Evolutionary conservation across 2,888 invertebrate species (phyloP).

Genomic region (Coleophora flavipennella): DNA sequence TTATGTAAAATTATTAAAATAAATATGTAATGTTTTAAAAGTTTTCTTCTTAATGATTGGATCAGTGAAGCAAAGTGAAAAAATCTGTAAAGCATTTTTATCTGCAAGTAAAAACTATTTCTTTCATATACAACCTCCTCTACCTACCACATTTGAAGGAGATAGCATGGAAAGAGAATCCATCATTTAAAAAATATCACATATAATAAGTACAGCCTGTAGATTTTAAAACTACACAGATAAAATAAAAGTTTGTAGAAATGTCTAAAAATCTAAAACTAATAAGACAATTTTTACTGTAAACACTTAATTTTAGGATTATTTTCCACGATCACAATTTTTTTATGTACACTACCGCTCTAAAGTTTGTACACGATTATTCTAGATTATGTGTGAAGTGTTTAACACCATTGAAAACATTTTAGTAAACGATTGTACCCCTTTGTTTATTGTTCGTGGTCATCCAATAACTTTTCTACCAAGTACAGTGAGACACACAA

Average conservation of each 20-base stretch:
- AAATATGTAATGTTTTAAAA: not conserved
- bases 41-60: too few relatives aligned
- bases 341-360: too few relatives aligned
- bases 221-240: conserved; percentile 24
- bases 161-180: conserved; percentile 71
- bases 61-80: conserved; percentile 16
- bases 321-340: not conserved
- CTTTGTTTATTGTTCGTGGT: too few relatives aligned
- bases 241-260: conserved; percentile 17
- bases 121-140: conserved; percentile 68
- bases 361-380: too few relatives aligned
- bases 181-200: conserved; percentile 50
- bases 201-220: conserved; percentile 13
- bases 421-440: too few relatives aligned
- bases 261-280: not conserved
- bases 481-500: too few relatives aligned
- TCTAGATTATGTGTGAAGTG: too few relatives aligned
- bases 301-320: not conserved
- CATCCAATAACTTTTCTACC: too few relatives aligned
- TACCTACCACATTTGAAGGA: conserved; percentile 71
- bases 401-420: too few relatives aligned
- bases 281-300: conserved; percentile 1
- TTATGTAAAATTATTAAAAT: conserved; percentile 16
- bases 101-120: conserved; percentile 35
- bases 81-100: conserved; percentile 22